A percentile compares a stretch with the other conserved stretches of the same genome.
phyloP scores from a whole-genome alignment of 2,888 invertebrate species.

The Chrysina gloriosa region DNA sequence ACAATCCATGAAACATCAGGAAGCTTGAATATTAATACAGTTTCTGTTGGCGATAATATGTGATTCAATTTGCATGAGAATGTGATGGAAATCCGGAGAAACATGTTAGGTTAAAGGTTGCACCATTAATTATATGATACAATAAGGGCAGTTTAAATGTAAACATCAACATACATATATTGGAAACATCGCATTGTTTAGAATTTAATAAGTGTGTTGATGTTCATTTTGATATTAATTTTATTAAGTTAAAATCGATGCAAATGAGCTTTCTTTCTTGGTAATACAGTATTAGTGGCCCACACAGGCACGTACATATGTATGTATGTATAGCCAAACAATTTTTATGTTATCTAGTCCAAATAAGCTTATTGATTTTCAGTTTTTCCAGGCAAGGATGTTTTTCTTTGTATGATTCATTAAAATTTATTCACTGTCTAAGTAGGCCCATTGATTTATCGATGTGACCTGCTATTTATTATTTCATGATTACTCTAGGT shows the following conservation, averaged over 20 bases:
- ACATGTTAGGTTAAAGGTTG: not conserved
- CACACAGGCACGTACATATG: constrained; percentile 3
- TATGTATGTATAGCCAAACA: too few species aligned
- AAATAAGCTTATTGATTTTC: constrained; percentile 16
- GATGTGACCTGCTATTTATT: constrained; percentile 6
- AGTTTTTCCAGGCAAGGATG: not conserved
- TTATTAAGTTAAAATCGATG: not conserved
- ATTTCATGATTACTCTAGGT: constrained; percentile 26
- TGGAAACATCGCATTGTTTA: too few species aligned
- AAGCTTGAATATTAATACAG: constrained; percentile 2
- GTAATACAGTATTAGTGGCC: not conserved
- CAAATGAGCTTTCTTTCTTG: not conserved
- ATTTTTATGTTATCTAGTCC: constrained; percentile 5
- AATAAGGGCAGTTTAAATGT: not conserved
- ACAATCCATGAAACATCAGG: not conserved
- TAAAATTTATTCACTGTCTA: constrained; percentile 22
- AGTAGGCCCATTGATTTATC: constrained; percentile 31
- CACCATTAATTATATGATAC: too few species aligned
- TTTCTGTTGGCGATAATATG: not conserved
- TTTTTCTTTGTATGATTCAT: constrained; percentile 3
- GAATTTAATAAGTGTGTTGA: not conserved
- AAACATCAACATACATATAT: not conserved
- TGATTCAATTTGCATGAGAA: not conserved
- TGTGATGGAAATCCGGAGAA: not conserved
- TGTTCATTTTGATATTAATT: too few species aligned